These are phyloP conservation scores for Gobius niger DNA, from an alignment of 2,113 vertebrate genomes.

Conservation along the genomic window DNA sequence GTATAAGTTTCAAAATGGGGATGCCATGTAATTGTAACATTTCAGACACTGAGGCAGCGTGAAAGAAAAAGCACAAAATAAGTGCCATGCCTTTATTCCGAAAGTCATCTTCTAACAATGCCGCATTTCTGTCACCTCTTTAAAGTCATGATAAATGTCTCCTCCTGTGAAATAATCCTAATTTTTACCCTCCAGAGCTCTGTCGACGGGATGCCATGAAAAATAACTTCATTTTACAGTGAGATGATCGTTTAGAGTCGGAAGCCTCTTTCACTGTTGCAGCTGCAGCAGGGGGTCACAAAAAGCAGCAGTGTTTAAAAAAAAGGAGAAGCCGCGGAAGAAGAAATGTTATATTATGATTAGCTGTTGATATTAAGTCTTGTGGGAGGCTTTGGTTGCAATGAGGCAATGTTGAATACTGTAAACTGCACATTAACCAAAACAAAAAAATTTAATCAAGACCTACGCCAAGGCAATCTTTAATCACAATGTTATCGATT, in stretches of 20 bases:
- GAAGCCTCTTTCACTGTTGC: conserved; percentile 26
- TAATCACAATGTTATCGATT: too few species aligned
- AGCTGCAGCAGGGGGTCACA: conserved; percentile 45
- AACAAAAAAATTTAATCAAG: neutral
- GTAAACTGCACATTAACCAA: neutral
- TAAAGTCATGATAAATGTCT: conserved; percentile 30
- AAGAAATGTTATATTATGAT: conserved; percentile 50
- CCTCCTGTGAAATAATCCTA: conserved; percentile 27
- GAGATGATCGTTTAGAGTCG: conserved; percentile 33
- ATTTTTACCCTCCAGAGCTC: conserved; percentile 6
- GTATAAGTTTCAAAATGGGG: too few species aligned
- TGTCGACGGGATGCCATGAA: conserved; percentile 10
- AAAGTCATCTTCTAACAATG: neutral
- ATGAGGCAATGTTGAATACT: conserved; percentile 14
- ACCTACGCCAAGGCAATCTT: neutral
- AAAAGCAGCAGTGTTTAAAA: conserved; percentile 33
- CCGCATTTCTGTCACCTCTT: conserved; percentile 17
- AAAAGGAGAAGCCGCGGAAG: conserved; percentile 35
- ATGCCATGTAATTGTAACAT: neutral
- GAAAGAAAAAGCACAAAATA: neutral
- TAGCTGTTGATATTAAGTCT: conserved; percentile 48
- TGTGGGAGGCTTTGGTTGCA: conserved; percentile 23
- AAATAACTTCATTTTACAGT: conserved; percentile 25
- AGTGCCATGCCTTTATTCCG: neutral
- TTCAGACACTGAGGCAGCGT: neutral